Conservation (phyloP, 2,113 vertebrate genomes). For the Cygnus atratus region DNA sequence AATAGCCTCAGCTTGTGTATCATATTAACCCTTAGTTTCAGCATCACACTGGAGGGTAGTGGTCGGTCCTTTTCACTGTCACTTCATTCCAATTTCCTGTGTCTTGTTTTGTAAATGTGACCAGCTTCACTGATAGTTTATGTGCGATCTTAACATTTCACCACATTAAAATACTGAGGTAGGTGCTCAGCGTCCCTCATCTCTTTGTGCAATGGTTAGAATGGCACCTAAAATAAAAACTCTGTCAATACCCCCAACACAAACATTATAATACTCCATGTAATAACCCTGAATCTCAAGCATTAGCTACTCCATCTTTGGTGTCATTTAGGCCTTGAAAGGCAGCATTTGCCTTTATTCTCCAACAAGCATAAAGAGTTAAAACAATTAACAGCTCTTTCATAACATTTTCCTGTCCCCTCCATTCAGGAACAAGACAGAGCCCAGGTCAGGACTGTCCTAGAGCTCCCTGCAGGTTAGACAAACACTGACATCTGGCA, state of each 20-base stretch:
- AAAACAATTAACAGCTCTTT: background rate
- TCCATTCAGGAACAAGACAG: background rate
- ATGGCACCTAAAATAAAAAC: background rate
- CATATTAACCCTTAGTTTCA: background rate
- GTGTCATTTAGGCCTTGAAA: background rate
- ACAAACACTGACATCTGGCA: background rate
- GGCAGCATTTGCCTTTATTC: background rate
- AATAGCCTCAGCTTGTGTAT: background rate
- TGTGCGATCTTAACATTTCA: background rate
- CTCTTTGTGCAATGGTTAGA: background rate
- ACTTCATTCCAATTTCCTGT: background rate
- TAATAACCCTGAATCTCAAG: background rate
- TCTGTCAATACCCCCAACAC: background rate
- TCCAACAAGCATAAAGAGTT: background rate
- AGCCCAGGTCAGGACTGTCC: background rate
- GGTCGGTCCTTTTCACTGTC: background rate
- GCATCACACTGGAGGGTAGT: background rate
- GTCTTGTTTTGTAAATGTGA: background rate
- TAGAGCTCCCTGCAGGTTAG: background rate
- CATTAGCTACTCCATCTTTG: background rate
- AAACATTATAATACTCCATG: fast-evolving
- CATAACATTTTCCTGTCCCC: background rate
- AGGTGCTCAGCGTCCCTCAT: fast-evolving
- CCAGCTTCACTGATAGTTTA: background rate
- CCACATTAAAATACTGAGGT: background rate